Base-by-base conservation (phyloP, 2,888 invertebrate genomes). In the Chrysotoxum bicinctum region DNA sequence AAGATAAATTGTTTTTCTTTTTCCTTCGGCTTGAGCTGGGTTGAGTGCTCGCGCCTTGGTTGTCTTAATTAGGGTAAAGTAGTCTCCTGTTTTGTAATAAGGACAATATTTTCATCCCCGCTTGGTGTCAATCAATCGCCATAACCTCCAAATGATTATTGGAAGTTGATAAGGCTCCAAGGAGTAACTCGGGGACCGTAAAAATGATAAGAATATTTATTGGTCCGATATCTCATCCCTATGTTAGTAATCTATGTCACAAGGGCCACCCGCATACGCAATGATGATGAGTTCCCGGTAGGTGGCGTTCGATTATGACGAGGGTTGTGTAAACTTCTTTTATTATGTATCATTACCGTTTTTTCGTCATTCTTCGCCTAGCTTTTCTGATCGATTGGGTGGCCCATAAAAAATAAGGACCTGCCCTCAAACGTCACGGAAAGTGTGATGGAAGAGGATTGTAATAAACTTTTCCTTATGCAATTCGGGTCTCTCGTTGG, bases 361-460 rank as follows among this genome's bases (percentile, higher is more conserved):
- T 50, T 66, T 35, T 58, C 1, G 0, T 26, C 6, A 4, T 37
- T 56, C 14, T 43, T 26, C 50, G 14, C 14, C 40, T 19, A 16
- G 26, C 58, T 77, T 82, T 77, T 82, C 82, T 82, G 82, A 77
- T 82, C 66, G 68, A 82, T 82, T 72, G 40, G 50, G 43, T 77
- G 64, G 64, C 50, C 37, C 66, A 37, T 82, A 72, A 70, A 77
- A 77, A 82, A 68, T 72, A 77, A 77, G 70, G 60, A 58, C 75
- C 64, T 72, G 26, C 70, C 64, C 30, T 30, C 52, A 10, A 54
- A 30, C 52, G 62, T 43, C 60, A 10, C 12, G 5, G 60, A 48
- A 56, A 58, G 19, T 10, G 52, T 45, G 45, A 30, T 16, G 45
- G 16, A 70, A 30, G 32, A 40, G 72, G 72, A 82, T 72, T 76